phyloP scores from a whole-genome alignment of 1,140 invertebrate genomes.

The Coptotermes formosanus region DNA sequence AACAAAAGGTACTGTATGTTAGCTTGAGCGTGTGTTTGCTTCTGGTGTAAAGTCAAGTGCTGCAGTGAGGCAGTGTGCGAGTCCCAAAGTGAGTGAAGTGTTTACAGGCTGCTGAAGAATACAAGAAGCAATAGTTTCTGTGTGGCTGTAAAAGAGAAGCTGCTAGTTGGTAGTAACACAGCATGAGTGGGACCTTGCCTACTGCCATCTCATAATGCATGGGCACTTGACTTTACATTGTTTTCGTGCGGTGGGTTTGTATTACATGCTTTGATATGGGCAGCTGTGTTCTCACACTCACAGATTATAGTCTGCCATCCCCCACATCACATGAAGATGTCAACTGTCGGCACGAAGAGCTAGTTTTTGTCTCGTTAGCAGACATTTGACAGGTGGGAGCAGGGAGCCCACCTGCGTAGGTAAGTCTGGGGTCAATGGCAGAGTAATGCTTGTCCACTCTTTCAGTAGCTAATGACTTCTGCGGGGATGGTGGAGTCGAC shows the following conservation, averaged over 20 bases:
- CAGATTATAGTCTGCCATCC: not conserved
- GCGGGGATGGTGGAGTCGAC: not conserved
- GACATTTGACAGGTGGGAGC: not conserved
- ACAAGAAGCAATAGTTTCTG: not conserved
- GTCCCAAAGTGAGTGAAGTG: not conserved
- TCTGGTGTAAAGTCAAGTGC: not conserved
- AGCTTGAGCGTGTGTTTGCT: not conserved
- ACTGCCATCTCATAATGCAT: not conserved
- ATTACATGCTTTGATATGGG: not conserved
- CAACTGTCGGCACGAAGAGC: not conserved
- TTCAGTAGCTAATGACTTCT: conserved; percentile 30
- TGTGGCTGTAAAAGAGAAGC: not conserved
- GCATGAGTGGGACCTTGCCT: not conserved
- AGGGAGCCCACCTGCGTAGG: not conserved
- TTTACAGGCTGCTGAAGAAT: not conserved
- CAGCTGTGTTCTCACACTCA: not conserved
- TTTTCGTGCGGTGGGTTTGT: not conserved
- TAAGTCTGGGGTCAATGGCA: conserved; percentile 24
- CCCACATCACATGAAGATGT: not conserved
- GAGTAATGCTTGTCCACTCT: conserved; percentile 36
- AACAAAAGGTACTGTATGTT: conserved; percentile 36
- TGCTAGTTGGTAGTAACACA: not conserved
- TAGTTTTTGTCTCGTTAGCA: conserved; percentile 3
- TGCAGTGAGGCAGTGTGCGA: not conserved
- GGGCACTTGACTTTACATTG: not conserved